These are phyloP conservation scores for Gymnobelideus leadbeateri DNA, from an alignment of 2,113 vertebrate species.

Conservation along the genomic window DNA sequence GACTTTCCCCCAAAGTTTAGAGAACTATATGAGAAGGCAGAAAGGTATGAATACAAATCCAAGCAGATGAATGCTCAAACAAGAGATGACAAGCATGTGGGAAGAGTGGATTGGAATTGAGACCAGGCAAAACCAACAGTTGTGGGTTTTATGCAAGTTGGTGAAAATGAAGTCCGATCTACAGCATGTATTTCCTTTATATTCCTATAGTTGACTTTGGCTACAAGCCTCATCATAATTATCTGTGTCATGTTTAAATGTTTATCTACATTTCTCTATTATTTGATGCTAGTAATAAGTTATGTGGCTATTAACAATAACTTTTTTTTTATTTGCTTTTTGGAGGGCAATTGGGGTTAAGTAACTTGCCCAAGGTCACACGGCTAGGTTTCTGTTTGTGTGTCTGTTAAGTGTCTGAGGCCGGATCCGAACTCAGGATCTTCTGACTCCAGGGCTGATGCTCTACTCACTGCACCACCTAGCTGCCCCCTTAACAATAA, in stretches of 20 bases:
- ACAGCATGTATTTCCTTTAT: background rate
- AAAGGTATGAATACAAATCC: background rate
- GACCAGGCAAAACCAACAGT: background rate
- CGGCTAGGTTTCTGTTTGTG: too few species aligned
- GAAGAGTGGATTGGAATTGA: background rate
- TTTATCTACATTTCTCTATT: background rate
- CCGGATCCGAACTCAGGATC: too few species aligned
- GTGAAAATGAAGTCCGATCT: background rate
- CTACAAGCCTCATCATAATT: background rate
- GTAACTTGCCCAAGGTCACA: too few species aligned
- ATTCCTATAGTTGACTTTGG: background rate
- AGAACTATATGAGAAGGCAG: background rate
- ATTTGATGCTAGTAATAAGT: background rate
- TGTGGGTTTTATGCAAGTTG: background rate
- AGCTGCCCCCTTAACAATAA: too few species aligned
- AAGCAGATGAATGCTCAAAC: background rate
- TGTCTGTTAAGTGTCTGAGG: too few species aligned
- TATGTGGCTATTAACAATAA: background rate
- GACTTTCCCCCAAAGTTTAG: background rate
- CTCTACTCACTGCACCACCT: too few species aligned
- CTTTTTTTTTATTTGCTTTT: too few species aligned
- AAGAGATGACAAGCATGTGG: background rate
- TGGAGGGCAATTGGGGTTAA: too few species aligned
- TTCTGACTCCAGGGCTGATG: too few species aligned
- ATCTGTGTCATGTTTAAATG: background rate